Base-by-base conservation (phyloP, 2,113 vertebrate genomes). In the Dissostichus mawsoni region DNA sequence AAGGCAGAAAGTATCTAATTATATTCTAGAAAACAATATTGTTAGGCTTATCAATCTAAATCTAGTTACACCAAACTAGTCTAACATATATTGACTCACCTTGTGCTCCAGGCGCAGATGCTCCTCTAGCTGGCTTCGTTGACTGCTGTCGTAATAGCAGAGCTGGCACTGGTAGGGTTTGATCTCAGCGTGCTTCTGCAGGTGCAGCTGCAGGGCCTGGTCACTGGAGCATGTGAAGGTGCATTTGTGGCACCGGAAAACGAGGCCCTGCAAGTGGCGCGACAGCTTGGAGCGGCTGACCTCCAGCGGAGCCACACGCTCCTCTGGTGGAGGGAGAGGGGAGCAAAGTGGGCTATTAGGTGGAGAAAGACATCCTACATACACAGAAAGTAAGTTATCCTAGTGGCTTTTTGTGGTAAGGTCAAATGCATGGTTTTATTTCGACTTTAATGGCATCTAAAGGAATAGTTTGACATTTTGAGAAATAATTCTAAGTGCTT, bases 211-310 rank as follows among this genome's bases (percentile, higher is more conserved):
- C 88, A 99, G 95, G 84, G 94, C 96, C 91, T 97, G 97, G 58
- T 98, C 97, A 65, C 96, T 99, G 92, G 98, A 99, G 95, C 98
- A 99, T 82, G 97, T 99, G 93, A 99, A 99, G 83, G 98, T 99
- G 94, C 98, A 99, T 93, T 97, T 97, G 94, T 98, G 97, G 90
- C 98, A 99, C 80, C 97, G 97, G 93, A 99, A 99, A 82, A 99
- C 96, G 72, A 98, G 87, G 84, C 98, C 98, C 92, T 97, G 96
- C 90, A 99, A 96, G 94, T 99, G 97, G 86, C 97, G 97, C 0
- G 97, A 99, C 87, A 99, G 96, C 92, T 99, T 98, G 88, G 98
- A 99, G 87, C 97, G 97, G 92, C 97, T 98, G 83, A 99, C 96
- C 91, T 99, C 98, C 86, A 99, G 96, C 18, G 98, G 98, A 87